A percentile compares a stretch with the other conserved stretches of the same genome.
These are phyloP conservation scores for Aplochiton taeniatus DNA, from an alignment of 2,797 vertebrate species.

Conservation along the genomic window DNA sequence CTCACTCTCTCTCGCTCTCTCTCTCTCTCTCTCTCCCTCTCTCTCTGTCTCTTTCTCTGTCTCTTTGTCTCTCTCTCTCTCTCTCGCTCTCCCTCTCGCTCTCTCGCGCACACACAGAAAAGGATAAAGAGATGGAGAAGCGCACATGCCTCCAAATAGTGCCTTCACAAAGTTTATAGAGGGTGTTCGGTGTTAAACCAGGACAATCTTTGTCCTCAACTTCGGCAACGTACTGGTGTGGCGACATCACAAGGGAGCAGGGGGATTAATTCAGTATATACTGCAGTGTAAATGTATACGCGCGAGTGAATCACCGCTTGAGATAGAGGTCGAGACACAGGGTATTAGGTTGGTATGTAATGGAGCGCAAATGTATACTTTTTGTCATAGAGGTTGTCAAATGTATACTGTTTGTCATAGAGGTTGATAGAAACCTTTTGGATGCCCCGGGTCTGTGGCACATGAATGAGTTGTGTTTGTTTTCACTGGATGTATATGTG, in stretches of 20 bases:
- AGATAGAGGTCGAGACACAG: too few species aligned
- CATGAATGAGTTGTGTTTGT: too few species aligned
- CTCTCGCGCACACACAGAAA: too few species aligned
- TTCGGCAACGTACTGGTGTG: conserved; percentile 34
- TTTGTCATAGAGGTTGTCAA: too few species aligned
- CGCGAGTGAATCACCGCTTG: not conserved
- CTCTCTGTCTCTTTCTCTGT: not conserved
- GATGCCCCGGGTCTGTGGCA: too few species aligned
- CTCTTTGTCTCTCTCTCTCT: too few species aligned
- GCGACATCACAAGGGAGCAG: not conserved
- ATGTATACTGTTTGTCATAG: too few species aligned
- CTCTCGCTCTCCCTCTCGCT: not conserved
- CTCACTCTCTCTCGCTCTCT: too few species aligned
- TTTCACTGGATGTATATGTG: too few species aligned
- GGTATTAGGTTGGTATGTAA: conserved; percentile 30
- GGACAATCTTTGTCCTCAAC: conserved; percentile 52
- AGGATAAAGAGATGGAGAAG: too few species aligned
- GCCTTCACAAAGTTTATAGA: conserved; percentile 68
- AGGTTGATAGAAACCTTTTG: not conserved
- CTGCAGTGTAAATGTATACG: conserved; percentile 30
- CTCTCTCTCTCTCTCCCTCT: too few species aligned
- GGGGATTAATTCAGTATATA: not conserved
- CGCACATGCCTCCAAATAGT: too few species aligned
- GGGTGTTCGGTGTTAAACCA: conserved; percentile 43
- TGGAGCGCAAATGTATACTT: conserved; percentile 33